These are phyloP conservation scores for Mugil cephalus DNA, from an alignment of 2,113 vertebrate species.

Conservation along the genomic window DNA sequence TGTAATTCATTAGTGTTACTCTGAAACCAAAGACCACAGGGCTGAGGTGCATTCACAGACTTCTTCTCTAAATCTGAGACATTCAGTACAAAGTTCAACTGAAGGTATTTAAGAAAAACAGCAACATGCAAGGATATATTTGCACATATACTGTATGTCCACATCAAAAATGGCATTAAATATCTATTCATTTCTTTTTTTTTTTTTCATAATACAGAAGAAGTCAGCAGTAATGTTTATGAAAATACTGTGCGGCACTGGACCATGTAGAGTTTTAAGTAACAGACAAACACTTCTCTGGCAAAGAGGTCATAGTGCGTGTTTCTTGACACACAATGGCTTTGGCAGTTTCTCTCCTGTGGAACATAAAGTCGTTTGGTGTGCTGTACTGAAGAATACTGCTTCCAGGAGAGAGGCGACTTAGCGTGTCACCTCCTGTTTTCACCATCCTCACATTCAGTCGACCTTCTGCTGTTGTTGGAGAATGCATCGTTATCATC, in stretches of 20 bases:
- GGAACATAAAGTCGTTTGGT: constrained; percentile 1
- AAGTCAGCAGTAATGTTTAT: constrained; percentile 8
- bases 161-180: constrained; percentile 26
- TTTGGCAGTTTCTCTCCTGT: constrained; percentile 14
- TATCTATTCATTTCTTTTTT: not conserved
- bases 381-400: constrained; percentile 7
- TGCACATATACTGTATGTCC: constrained; percentile 25
- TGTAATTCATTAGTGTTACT: too few species aligned
- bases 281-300: constrained; percentile 1
- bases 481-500: not conserved
- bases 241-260: constrained; percentile 32
- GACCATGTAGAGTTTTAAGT: constrained; percentile 3
- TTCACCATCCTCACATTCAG: not conserved
- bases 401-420: not conserved
- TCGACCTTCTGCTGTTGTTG: not conserved
- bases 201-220: constrained; percentile 13
- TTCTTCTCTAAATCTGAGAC: not conserved
- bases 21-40: not conserved
- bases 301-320: not conserved
- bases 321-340: not conserved
- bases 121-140: constrained; percentile 13
- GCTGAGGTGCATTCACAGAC: not conserved
- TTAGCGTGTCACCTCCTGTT: not conserved
- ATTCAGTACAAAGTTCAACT: not conserved
- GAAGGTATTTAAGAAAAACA: constrained; percentile 20